phyloP scores from a whole-genome alignment of 2,113 vertebrate species.

The Marmota flaviventris region DNA sequence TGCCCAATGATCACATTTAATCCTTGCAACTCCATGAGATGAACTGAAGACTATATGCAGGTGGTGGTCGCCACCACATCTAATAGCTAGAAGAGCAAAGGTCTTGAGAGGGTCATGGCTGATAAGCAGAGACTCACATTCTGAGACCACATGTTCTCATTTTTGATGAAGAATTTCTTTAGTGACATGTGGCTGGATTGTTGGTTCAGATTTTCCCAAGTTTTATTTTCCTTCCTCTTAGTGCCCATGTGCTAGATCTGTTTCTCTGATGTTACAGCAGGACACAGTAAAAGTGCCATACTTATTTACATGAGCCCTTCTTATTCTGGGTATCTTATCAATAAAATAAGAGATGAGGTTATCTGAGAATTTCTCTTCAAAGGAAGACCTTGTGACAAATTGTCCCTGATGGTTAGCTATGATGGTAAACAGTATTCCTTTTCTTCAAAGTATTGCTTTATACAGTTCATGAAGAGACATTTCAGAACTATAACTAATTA shows the following conservation, averaged over 20 bases:
- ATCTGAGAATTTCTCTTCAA: not conserved
- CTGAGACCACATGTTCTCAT: fast-evolving
- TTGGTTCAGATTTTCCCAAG: not conserved
- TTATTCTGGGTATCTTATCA: constrained; percentile 14
- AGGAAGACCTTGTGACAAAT: not conserved
- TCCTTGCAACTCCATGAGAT: not conserved
- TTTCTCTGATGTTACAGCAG: not conserved
- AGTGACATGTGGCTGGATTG: not conserved
- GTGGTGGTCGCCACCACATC: not conserved
- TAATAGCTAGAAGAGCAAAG: not conserved
- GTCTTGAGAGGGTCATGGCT: not conserved
- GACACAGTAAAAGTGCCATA: not conserved
- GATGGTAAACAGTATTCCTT: not conserved
- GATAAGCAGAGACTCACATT: not conserved
- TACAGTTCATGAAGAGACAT: not conserved
- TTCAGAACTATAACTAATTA: constrained; percentile 20
- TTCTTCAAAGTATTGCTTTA: constrained; percentile 35
- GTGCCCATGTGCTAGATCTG: not conserved
- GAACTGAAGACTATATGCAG: no score
- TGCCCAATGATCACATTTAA: not conserved
- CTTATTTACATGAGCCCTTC: constrained; percentile 33
- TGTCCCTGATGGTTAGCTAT: not conserved
- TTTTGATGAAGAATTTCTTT: not conserved
- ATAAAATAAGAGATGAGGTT: constrained; percentile 35
- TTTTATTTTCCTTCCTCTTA: not conserved